Conservation (phyloP, 2,113 vertebrate genomes). For the Nothobranchius furzeri region DNA sequence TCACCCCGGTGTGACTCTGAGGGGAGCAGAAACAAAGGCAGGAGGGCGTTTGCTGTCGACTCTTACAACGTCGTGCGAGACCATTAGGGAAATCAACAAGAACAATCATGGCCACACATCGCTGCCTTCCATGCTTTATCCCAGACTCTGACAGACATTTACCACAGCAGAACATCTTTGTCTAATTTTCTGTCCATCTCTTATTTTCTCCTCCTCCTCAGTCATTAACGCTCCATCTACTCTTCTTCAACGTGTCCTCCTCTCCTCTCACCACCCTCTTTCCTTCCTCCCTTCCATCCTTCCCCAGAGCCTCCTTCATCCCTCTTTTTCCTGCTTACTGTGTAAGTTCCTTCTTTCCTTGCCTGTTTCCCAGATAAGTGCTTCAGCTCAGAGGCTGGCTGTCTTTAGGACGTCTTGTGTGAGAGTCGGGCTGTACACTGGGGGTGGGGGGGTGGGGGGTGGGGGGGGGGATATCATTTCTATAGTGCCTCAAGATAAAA, state of each 20-base stretch:
- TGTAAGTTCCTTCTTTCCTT: conserved; percentile 3
- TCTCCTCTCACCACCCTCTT: background rate
- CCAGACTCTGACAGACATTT: conserved; percentile 52
- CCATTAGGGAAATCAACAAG: conserved; percentile 69
- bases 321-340: conserved; percentile 26
- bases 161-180: conserved; percentile 42
- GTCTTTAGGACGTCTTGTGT: conserved; percentile 43
- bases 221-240: background rate
- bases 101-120: conserved; percentile 64
- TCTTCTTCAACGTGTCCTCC: conserved; percentile 33
- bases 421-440: conserved; percentile 41
- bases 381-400: conserved; percentile 30
- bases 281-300: background rate
- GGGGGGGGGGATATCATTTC: conserved; percentile 24
- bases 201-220: background rate
- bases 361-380: conserved; percentile 54
- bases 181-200: conserved; percentile 35
- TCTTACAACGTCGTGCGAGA: conserved; percentile 28
- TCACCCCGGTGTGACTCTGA: conserved; percentile 42
- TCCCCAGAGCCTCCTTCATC: conserved; percentile 45
- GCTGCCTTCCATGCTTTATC: conserved; percentile 54
- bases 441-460: conserved; percentile 44
- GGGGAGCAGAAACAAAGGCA: conserved; percentile 28
- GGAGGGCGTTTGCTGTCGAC: conserved; percentile 15
- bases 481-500: too few species aligned